Evolutionary conservation across 2,888 invertebrate genomes (phyloP).

Genomic region (Dryococelus australis): DNA sequence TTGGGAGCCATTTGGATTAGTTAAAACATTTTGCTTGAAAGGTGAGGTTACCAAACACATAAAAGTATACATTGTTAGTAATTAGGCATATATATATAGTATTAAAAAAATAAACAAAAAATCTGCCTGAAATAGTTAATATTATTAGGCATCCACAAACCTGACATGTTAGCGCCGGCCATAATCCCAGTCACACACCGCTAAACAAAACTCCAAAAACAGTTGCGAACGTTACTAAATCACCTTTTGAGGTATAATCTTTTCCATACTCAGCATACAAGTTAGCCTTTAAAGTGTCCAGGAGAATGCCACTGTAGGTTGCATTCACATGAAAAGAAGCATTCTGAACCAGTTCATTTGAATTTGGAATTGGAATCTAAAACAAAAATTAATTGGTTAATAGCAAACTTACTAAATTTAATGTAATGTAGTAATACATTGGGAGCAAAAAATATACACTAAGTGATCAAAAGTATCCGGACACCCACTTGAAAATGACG

Average conservation of each 20-base stretch:
- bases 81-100: no score
- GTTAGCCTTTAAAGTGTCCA: constrained; percentile 78
- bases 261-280: constrained; percentile 75
- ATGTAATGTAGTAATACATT: neutral
- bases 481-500: no score
- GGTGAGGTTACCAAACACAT: no score
- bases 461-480: no score
- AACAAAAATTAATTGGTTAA: constrained; percentile 33
- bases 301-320: constrained; percentile 82
- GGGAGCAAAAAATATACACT: no score
- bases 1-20: no score
- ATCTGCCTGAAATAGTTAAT: neutral
- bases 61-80: no score
- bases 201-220: constrained; percentile 98
- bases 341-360: constrained; percentile 71
- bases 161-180: constrained; percentile 99
- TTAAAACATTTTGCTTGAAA: no score
- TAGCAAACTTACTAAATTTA: neutral
- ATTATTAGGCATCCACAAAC: constrained; percentile 55
- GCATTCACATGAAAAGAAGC: constrained; percentile 62
- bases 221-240: constrained; percentile 83
- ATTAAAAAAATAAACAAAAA: no score
- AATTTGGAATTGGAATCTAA: constrained; percentile 70
- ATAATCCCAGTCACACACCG: constrained; percentile 98
- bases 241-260: constrained; percentile 77